phyloP scores from a whole-genome alignment of 2,888 invertebrate genomes.

The Eudasyphora cyanicolor region DNA sequence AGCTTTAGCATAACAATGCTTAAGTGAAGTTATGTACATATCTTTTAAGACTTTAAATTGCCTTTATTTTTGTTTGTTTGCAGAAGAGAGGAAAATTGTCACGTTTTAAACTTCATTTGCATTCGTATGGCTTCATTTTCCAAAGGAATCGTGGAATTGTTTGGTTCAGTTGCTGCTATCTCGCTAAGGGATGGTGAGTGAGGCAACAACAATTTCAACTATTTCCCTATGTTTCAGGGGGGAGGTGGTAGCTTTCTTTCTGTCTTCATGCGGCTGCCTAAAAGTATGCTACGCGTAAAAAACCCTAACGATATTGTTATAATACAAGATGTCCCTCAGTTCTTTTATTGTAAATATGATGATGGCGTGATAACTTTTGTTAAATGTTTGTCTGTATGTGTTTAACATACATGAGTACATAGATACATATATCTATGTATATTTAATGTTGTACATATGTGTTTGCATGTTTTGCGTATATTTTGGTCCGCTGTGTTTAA shows the following conservation, averaged over 20 bases:
- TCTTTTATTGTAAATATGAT: not conserved
- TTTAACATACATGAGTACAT: not conserved
- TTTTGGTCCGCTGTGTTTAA: not conserved
- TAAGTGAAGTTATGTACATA: conserved; percentile 14
- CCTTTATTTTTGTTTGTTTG: conserved; percentile 3
- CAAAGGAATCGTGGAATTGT: no score
- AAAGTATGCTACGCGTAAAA: not conserved
- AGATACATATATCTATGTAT: not conserved
- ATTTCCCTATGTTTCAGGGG: not conserved
- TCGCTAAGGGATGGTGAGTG: no score
- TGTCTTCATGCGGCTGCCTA: not conserved
- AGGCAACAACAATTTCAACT: not conserved
- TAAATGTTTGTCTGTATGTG: conserved; percentile 2
- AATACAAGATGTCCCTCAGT: not conserved
- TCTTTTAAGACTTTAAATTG: conserved; percentile 5
- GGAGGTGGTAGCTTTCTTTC: not conserved
- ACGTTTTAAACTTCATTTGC: conserved; percentile 43
- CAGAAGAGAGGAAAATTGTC: conserved; percentile 14
- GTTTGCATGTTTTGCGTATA: not conserved
- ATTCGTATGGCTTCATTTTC: not conserved
- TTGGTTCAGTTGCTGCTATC: not conserved
- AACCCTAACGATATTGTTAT: not conserved
- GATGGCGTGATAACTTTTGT: conserved; percentile 42
- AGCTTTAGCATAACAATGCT: conserved; percentile 12
- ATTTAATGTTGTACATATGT: not conserved